A percentile compares a stretch with the other conserved stretches of the same genome.
phyloP scores from a whole-genome alignment of 2,797 vertebrate species.

The Rhinichthys osculus region DNA sequence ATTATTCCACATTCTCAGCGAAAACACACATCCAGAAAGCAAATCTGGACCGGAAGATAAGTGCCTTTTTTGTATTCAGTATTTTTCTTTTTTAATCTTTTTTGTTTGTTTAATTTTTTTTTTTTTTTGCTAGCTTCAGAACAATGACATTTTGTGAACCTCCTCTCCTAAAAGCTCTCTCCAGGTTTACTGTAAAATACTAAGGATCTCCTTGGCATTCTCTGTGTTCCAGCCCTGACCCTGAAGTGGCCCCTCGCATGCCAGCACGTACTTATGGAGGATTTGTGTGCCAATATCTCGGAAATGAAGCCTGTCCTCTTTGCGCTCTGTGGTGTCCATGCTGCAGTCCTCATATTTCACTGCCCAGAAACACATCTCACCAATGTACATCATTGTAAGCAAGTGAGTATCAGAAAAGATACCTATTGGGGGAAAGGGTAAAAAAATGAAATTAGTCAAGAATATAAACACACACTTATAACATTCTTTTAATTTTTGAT shows the following conservation, averaged over 20 bases:
- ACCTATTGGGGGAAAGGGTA: constrained; percentile 73
- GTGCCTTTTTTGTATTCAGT: constrained; percentile 68
- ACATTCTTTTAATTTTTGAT: background rate
- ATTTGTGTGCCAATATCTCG: constrained; percentile 91
- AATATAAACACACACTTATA: background rate
- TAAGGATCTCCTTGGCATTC: constrained; percentile 91
- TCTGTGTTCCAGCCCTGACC: constrained; percentile 93
- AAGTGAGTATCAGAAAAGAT: constrained; percentile 95
- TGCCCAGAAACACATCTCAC: constrained; percentile 98
- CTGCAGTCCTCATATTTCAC: constrained; percentile 87
- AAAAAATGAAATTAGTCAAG: background rate
- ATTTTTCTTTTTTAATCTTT: constrained; percentile 39
- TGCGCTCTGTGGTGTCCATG: constrained; percentile 75
- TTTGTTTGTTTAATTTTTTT: constrained; percentile 24
- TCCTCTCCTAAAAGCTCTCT: constrained; percentile 9
- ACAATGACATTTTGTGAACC: constrained; percentile 10
- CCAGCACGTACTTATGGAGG: constrained; percentile 88
- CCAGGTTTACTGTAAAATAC: constrained; percentile 82
- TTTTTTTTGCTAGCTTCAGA: constrained; percentile 42
- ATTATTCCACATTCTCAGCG: constrained; percentile 80
- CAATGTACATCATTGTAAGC: constrained; percentile 96
- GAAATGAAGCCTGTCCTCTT: constrained; percentile 84
- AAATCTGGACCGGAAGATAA: constrained; percentile 76
- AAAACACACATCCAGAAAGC: constrained; percentile 76
- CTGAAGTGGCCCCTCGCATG: constrained; percentile 91